Conservation (phyloP, 2,797 vertebrate species). For the Danio aesculapii region DNA sequence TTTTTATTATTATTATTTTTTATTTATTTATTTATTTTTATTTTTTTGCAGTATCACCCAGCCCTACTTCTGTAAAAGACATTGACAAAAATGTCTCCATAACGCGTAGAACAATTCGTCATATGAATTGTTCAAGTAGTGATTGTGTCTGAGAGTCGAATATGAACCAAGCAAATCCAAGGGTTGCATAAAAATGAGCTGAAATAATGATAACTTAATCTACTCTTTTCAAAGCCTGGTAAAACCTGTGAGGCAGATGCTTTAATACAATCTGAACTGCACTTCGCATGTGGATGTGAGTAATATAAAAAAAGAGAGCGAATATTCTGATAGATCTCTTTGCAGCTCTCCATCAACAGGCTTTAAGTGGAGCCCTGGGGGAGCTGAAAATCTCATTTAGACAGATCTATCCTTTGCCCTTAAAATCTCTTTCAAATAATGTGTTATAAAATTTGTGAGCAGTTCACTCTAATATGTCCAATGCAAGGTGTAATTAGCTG, state of each 20-base stretch:
- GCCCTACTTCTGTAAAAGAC: no score
- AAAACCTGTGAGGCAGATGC: neutral
- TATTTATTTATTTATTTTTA: no score
- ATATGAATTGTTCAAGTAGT: neutral
- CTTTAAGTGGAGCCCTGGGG: constrained; percentile 16
- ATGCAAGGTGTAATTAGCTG: constrained; percentile 43
- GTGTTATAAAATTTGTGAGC: constrained; percentile 40
- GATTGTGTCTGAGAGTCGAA: neutral
- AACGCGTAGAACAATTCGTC: neutral
- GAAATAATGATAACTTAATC: neutral
- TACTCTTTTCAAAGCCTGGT: neutral
- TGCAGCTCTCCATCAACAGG: constrained; percentile 12
- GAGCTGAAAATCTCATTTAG: constrained; percentile 44
- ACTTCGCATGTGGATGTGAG: constrained; percentile 9
- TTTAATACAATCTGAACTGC: constrained; percentile 18
- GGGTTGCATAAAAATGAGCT: constrained; percentile 13
- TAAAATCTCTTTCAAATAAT: constrained; percentile 48
- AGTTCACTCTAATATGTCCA: constrained; percentile 21
- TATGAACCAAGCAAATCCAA: neutral
- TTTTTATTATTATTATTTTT: no score
- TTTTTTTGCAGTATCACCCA: no score
- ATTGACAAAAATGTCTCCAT: no score
- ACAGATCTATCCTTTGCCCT: constrained; percentile 44
- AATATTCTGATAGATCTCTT: constrained; percentile 24
- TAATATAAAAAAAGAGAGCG: neutral